phyloP scores from a whole-genome alignment of 2,888 invertebrate genomes.

The Nineta flava region DNA sequence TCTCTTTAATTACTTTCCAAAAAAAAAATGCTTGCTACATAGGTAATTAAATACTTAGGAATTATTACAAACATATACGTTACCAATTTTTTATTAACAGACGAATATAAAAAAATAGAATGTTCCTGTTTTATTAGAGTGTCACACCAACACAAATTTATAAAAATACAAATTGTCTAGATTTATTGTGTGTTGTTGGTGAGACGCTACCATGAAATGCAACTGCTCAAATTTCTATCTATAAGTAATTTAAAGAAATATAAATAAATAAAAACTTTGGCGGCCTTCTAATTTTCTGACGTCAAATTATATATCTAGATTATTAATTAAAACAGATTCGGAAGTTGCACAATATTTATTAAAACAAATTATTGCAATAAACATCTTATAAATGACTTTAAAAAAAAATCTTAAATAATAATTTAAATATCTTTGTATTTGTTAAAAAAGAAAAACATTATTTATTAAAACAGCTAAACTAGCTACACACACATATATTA shows the following conservation, averaged over 20 bases:
- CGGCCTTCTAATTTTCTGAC: neutral
- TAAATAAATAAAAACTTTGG: neutral
- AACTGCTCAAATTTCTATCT: neutral
- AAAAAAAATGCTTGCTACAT: too few relatives aligned
- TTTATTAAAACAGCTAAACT: neutral
- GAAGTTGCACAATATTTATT: neutral
- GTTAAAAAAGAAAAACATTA: conserved; percentile 2
- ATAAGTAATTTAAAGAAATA: neutral
- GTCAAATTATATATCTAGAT: neutral
- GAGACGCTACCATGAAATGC: too few relatives aligned
- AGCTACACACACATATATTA: too few relatives aligned
- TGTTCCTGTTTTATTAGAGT: too few relatives aligned
- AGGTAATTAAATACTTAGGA: too few relatives aligned
- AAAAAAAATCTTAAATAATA: neutral
- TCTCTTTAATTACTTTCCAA: too few relatives aligned
- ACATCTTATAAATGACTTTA: neutral
- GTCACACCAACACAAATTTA: too few relatives aligned
- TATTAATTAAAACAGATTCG: neutral
- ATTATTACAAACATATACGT: too few relatives aligned
- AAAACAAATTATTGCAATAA: neutral
- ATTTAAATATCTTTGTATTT: neutral
- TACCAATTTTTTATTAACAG: too few relatives aligned
- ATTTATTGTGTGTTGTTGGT: too few relatives aligned
- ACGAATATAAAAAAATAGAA: too few relatives aligned
- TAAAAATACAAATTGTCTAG: too few relatives aligned